A percentile compares a stretch with the other conserved stretches of the same genome.
These are phyloP conservation scores for Euphydryas editha DNA, from an alignment of 2,888 invertebrate genomes.

Conservation along the genomic window DNA sequence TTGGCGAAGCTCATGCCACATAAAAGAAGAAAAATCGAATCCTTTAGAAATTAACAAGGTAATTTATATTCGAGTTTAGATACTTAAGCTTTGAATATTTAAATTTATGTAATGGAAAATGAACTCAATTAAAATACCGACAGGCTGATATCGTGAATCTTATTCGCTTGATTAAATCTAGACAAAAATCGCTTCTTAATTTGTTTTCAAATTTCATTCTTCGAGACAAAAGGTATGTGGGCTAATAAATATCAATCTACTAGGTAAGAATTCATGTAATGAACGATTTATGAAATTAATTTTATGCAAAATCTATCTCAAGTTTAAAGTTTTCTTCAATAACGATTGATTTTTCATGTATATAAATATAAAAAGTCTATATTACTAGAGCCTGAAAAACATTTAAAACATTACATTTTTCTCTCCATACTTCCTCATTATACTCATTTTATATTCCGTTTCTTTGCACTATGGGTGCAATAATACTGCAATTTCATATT, in stretches of 20 bases:
- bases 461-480: slow-evolving; percentile 31
- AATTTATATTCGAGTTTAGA: background rate
- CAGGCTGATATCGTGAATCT: background rate
- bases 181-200: background rate
- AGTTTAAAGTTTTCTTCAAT: no score
- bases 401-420: background rate
- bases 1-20: slow-evolving; percentile 12
- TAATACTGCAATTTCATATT: slow-evolving; percentile 42
- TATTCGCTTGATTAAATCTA: background rate
- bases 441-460: slow-evolving; percentile 4
- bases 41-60: slow-evolving; percentile 2
- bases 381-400: background rate
- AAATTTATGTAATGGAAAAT: background rate
- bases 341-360: no score
- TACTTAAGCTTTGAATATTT: background rate
- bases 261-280: no score
- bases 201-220: background rate
- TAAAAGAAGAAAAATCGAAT: slow-evolving; percentile 13
- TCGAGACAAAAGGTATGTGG: background rate
- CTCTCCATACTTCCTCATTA: background rate
- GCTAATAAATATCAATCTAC: background rate
- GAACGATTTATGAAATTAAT: no score
- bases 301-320: no score
- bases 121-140: background rate
- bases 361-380: background rate